Conservation (phyloP, 2,113 vertebrate species). For the Leucosticte australis region DNA sequence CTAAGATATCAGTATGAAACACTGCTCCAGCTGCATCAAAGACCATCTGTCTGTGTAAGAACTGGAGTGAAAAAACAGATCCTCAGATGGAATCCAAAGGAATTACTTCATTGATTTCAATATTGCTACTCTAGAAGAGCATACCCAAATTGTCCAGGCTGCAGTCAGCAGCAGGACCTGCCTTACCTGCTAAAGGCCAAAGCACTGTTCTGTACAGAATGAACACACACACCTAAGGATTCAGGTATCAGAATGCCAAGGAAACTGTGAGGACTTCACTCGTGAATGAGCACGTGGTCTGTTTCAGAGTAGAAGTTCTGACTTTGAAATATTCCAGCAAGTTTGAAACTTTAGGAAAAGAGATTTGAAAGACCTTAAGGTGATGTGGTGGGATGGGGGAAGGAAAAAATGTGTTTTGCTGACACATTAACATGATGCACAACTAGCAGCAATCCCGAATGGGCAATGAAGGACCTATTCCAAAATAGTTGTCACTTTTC, state of each 20-base stretch:
- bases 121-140: neutral
- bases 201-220: neutral
- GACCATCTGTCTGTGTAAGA: neutral
- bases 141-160: neutral
- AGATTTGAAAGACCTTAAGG: neutral
- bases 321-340: neutral
- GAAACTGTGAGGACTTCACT: neutral
- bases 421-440: neutral
- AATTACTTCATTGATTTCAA: neutral
- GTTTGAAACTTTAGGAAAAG: neutral
- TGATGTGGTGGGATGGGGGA: neutral
- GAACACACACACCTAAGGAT: neutral
- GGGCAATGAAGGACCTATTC: neutral
- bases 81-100: neutral
- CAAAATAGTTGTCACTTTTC: neutral
- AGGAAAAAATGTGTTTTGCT: neutral
- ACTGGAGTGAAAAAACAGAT: neutral
- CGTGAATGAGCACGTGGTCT: neutral
- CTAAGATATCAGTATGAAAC: neutral
- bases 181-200: neutral
- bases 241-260: neutral
- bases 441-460: neutral
- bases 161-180: neutral
- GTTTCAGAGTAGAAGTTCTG: neutral
- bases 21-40: neutral